phyloP scores from a whole-genome alignment of 2,113 vertebrate genomes.

The Astur gentilis region DNA sequence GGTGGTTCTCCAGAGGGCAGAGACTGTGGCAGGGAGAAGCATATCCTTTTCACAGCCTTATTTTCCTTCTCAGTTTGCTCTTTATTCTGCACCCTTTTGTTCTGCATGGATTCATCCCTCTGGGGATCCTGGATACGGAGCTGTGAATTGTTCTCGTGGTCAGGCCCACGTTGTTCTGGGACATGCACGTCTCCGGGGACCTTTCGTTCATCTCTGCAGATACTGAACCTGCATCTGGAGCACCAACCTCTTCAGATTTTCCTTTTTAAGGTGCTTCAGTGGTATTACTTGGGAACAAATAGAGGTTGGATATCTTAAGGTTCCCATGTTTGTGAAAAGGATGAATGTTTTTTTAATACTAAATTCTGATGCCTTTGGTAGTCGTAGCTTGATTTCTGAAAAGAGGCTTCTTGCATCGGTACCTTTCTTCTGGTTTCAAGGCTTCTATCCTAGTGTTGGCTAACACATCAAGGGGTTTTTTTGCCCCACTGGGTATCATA shows the following conservation, averaged over 20 bases:
- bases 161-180: background rate
- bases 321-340: background rate
- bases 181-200: rapidly evolving
- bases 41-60: background rate
- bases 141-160: background rate
- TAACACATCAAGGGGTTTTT: background rate
- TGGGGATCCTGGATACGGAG: background rate
- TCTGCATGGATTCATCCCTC: background rate
- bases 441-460: background rate
- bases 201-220: background rate
- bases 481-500: background rate
- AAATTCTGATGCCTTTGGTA: background rate
- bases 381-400: background rate
- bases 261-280: background rate
- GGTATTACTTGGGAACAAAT: background rate
- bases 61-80: background rate
- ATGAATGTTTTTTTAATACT: background rate
- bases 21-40: background rate
- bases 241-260: background rate
- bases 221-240: background rate
- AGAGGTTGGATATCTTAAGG: background rate
- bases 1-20: background rate
- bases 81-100: background rate
- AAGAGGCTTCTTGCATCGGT: background rate
- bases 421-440: background rate